Base-by-base conservation (phyloP, 2,113 vertebrate species). In the Chionomys nivalis region DNA sequence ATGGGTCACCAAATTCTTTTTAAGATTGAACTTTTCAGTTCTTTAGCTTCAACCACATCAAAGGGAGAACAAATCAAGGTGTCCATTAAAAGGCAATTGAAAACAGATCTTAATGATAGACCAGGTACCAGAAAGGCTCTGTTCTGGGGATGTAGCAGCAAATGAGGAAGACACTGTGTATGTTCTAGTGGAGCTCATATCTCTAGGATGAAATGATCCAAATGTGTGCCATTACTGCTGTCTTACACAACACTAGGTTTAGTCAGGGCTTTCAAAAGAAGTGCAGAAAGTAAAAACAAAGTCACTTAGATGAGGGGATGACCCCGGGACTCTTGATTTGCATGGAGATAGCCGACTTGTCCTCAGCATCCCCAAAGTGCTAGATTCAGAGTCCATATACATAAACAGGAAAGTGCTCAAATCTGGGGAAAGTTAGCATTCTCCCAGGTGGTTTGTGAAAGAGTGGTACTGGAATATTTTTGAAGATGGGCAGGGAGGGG, bases 171-270 rank as follows among this genome's bases (percentile, higher is more conserved):
- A 33, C 0, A 7, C 49, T 17, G 2, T 13, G 17, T 13, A 0
- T 3, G 5, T 7, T 28, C 2, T 26, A 13, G 1, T 0, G 9
- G 1, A 52, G 28, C 5, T 65, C 66, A 17, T 0, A 10, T 3
- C 49, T 6, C 39, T 65, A 19, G 65, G 47, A 68, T 11, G 5
- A 2, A 31, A 44, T 7, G 4, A 1, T 1, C 2, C 42, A 24
- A 33, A 55, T 39, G 1, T 10, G 7, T 11, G 0, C 10, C 4
- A 0, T n/a, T 23, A 14, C 19, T 28, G 28, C 19, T 33, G 47
- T 5, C 3, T 36, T 26, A 61, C 11, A 82, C 28, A 26, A 10
- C 0, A 11, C 3, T 0, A 33, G 65, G 36, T 28, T 39, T 4
- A 28, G n/a, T 6, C 33, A 21, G 66, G 10, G 7, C 13, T 81